Base-by-base conservation (phyloP, 2,888 invertebrate genomes). In the Thecocarcelia acutangulata region DNA sequence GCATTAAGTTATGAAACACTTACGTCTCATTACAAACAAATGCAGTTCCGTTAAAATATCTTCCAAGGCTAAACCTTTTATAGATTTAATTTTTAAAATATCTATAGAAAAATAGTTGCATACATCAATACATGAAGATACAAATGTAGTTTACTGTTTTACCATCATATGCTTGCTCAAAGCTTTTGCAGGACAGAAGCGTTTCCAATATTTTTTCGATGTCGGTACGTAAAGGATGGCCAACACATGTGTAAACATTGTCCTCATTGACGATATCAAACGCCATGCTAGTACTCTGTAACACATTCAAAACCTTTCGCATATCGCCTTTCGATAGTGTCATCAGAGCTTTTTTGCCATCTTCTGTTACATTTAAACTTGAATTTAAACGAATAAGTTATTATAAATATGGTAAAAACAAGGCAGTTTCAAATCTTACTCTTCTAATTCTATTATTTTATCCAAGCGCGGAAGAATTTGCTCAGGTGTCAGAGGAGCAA, bases 211-310 rank as follows among this genome's bases (percentile, higher is more conserved):
- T 96, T 86, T 93, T 94, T 87, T 95, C 95, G 87, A 99, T 96
- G 89, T 99, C 98, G 37, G 93, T 92, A 70, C 96, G 95, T 19
- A 97, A 92, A 2, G 99, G 99, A 91, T 99, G 98, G 0, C 99
- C 99, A 37, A 99, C 98, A 90, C 99, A 99, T 1, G 95, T 94
- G 91, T 99, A 99, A 2, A 93, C 98, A 89, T 95, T 96, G 85
- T 96, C 95, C 91, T 98, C 98, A 28, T 94, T 96, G 40, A 99
- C 97, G 84, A 93, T 92, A 85, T 96, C 95, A 90, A 96, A 97
- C 1, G 98, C 98, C 91, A 99, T 94, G 91, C 97, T 96, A 12
- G 98, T 97, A 91, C 98, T 97, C 92, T 99, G 99, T 63, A 99
- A 92, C 21, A 99, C 96, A 91, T 99, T 99, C 21, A 99, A 91